Percentiles rank a stretch among this genome's conserved stretches.
phyloP scores from a whole-genome alignment of 2,888 invertebrate genomes.

The Bombylius major region DNA sequence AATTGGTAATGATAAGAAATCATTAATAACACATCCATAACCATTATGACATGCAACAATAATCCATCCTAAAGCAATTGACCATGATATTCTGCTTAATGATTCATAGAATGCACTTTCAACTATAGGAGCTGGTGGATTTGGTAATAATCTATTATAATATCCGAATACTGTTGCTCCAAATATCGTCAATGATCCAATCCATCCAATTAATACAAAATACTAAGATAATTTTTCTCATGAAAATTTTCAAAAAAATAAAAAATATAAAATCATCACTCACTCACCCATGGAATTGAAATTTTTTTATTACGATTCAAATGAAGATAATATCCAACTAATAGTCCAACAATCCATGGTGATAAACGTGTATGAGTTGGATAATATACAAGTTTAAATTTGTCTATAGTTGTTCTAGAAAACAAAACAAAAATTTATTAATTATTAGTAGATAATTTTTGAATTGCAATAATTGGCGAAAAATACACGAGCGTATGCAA shows the following conservation, averaged over 20 bases:
- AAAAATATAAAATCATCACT: too few species aligned
- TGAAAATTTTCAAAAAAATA: too few species aligned
- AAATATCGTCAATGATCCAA: constrained; percentile 26
- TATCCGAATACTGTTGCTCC: constrained; percentile 29
- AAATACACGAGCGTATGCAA: too few species aligned
- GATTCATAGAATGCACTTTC: constrained; percentile 28
- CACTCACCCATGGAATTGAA: constrained; percentile 21
- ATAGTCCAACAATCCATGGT: constrained; percentile 34
- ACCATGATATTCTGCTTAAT: constrained; percentile 25
- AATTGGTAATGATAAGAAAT: constrained; percentile 23
- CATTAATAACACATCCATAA: constrained; percentile 24
- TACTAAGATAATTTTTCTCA: background rate
- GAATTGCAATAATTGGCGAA: too few species aligned
- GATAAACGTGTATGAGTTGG: constrained; percentile 33
- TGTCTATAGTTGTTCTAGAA: background rate
- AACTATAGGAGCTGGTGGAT: constrained; percentile 22
- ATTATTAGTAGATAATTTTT: too few species aligned
- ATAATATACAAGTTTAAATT: constrained; percentile 23
- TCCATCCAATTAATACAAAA: constrained; percentile 23
- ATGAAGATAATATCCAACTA: constrained; percentile 33
- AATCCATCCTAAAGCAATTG: constrained; percentile 25
- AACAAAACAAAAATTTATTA: too few species aligned
- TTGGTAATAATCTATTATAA: constrained; percentile 27
- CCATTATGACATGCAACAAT: constrained; percentile 28
- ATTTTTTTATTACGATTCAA: constrained; percentile 27